Base-by-base conservation (phyloP, 2,888 invertebrate genomes). In the Incurvaria masculella region DNA sequence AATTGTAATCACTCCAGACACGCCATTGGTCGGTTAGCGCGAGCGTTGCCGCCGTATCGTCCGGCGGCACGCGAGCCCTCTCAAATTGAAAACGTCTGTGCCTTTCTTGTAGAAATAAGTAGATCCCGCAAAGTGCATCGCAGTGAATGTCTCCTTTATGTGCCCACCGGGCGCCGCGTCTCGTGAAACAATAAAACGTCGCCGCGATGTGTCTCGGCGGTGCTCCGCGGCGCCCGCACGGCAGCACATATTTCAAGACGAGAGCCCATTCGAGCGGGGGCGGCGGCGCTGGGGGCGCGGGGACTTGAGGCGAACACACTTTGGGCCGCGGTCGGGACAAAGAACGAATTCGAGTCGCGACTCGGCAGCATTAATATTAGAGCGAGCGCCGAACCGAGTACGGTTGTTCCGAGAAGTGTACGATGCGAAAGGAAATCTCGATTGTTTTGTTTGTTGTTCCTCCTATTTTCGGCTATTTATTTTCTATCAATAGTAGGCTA, bases 371-470 rank as follows among this genome's bases (percentile, higher is more conserved):
- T 50, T 48, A 21, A 6, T 50, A n/a, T 19, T 17, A 27, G 33
- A 42, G 8, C 4, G 20, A 6, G 27, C 16, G 17, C 17, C 43
- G 18, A 48, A 68, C 41, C 79, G 88, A 88, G 58, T 85, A 84
- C 60, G 88, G 89, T 62, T 76, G 80, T 47, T 83, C 84, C 52
- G 87, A 89, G 70, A 86, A 85, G 67, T 79, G 88, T 57, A 85
- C 86, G 50, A 74, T 88, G 49, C 86, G 88, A 58, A 83, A 86
- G 55, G 88, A 88, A 40, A 81, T 85, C 44, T 83, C 84, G 26
- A 83, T 84, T 46, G 81, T n/a, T n/a, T n/a, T n/a, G n/a, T n/a
- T n/a, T n/a, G n/a, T n/a, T n/a, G n/a, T n/a, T n/a, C n/a, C n/a
- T n/a, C n/a, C n/a, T n/a, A n/a, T n/a, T n/a, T n/a, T n/a, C n/a